Evolutionary conservation across 2,797 vertebrate species (phyloP), one percentile per base, ranked within the genome.

Genomic region (Epinephelus awoara): DNA sequence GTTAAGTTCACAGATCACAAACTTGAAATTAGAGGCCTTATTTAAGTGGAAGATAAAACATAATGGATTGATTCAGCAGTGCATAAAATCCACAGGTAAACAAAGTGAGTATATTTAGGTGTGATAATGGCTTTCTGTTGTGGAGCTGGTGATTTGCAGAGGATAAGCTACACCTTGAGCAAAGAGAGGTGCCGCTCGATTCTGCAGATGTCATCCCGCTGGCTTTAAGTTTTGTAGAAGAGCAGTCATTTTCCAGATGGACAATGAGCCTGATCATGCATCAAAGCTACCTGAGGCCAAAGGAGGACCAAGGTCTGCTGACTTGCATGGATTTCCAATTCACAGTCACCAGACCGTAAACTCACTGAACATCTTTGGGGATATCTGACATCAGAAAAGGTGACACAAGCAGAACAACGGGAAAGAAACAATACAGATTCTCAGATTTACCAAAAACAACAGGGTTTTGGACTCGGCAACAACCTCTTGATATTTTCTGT

Each of bases 201-300:
- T 85, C 76, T 83, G 77, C 61, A 65, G 71, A 77, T 73, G 80
- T 69, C 75, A 67, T 50, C 38, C 76, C 73, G n/a, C 59, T 68
- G 80, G 80, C 74, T 86, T 73, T 44, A 72, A 18, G 44, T 82
- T 81, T 81, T 78, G 59, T 54, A 70, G 88, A 76, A 27, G 52
- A 72, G 68, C 38, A 80, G 70, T 67, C 65, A 72, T 88, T 88
- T 82, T 85, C 78, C 88, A 88, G 77, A 79, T 80, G 80, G 87
- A 81, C 82, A 90, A 89, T 64, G 77, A 84, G 67, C 58, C 70
- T 72, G 66, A 84, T 83, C 55, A 80, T 66, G 75, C 80, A 86
- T 83, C 70, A 86, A 75, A 84, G 79, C 68, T 70, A 71, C 79
- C 80, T 13, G 44, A 79, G 79, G 80, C 80, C 77, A 80, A 50